phyloP scores from a whole-genome alignment of 1,140 invertebrate species.

The Brachionus manjavacas region DNA sequence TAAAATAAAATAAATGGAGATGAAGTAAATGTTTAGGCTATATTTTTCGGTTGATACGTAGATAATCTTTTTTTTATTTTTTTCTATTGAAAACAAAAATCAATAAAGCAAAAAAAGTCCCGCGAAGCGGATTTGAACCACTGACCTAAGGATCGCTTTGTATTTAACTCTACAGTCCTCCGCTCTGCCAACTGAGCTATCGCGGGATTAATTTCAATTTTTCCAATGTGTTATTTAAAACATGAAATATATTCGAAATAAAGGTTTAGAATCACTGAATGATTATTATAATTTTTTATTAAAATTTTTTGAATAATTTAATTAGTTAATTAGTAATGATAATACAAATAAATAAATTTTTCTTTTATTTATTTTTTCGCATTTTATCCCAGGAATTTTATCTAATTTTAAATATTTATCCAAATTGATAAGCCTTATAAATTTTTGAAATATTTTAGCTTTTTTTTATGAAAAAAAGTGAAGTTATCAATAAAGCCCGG shows the following conservation, averaged over 20 bases:
- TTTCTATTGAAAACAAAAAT: background rate
- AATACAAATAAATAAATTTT: background rate
- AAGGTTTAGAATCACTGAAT: no score
- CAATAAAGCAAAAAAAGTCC: background rate
- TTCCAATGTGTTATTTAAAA: background rate
- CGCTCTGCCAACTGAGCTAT: constrained; percentile 42
- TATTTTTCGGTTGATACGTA: no score
- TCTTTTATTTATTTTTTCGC: background rate
- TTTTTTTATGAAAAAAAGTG: background rate
- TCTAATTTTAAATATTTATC: background rate
- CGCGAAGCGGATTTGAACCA: constrained; percentile 43
- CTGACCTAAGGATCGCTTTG: constrained; percentile 43
- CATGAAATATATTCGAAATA: no score
- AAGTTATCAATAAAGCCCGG: background rate
- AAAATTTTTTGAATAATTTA: no score
- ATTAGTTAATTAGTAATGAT: background rate
- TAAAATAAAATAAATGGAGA: no score
- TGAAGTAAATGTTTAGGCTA: no score
- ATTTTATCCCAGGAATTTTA: background rate
- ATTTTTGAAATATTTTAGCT: background rate
- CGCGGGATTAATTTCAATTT: background rate
- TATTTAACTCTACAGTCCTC: constrained; percentile 42
- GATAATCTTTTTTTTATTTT: no score
- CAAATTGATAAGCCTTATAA: background rate
- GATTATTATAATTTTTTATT: no score